These are phyloP conservation scores for Dicyrtomina minuta DNA, from an alignment of 2,888 invertebrate genomes.

Conservation along the genomic window DNA sequence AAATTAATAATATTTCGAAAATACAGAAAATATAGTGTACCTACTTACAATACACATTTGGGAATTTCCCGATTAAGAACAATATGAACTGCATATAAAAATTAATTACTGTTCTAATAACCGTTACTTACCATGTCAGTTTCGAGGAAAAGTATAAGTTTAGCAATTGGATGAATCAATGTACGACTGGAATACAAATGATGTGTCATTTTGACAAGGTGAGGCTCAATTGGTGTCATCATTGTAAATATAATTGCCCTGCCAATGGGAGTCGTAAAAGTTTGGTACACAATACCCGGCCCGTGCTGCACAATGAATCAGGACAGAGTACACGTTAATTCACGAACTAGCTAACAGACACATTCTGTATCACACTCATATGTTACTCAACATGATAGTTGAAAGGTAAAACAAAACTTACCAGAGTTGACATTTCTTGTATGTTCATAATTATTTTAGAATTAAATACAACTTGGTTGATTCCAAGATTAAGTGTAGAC, in stretches of 20 bases:
- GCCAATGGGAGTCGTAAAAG: conserved; percentile 60
- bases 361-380: no score
- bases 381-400: no score
- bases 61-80: no score
- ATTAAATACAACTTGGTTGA: conserved; percentile 66
- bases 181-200: conserved; percentile 68
- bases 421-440: conserved; percentile 69
- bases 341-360: no score
- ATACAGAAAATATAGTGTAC: no score
- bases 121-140: conserved; percentile 67
- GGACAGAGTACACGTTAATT: no score
- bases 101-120: no score
- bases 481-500: conserved; percentile 46
- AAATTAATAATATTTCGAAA: no score
- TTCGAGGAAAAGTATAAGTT: conserved; percentile 69
- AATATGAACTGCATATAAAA: no score
- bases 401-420: conserved; percentile 55
- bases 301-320: conserved; percentile 62
- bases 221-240: conserved; percentile 39
- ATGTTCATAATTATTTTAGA: conserved; percentile 63
- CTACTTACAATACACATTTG: no score
- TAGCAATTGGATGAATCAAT: conserved; percentile 66
- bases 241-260: conserved; percentile 36
- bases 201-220: conserved; percentile 70
- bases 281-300: conserved; percentile 74